Evolutionary conservation across 2,888 invertebrate species (phyloP), one percentile per base, ranked within the genome.

Genomic region (Drosophila suboccidentalis): DNA sequence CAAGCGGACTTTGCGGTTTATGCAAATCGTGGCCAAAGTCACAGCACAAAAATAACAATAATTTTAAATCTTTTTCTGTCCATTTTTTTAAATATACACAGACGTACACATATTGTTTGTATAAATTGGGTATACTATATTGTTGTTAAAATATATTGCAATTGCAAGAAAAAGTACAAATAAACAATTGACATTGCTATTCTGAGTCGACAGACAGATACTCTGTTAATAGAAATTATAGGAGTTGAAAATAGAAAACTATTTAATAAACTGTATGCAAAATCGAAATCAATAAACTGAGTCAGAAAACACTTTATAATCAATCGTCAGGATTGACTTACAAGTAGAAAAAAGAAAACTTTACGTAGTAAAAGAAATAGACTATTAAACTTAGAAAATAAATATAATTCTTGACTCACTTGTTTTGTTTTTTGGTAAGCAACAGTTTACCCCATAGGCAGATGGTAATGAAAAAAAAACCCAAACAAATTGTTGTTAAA

Each of bases 1-100:
- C 84, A 89, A 85, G 82, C 87, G 84, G 89, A 85, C 84, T 89
- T 89, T 85, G 89, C 79, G 84, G 84, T 79, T 85, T 85, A 85
- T 85, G 84, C 84, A 89, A 85, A 85, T 85, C 50, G 53, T 57
- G 63, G 54, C 67, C 73, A 75, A 71, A 81, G 63, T 66, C 64
- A 78, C 57, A 58, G 53, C 46, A 62, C 50, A 69, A 85, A 73
- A 73, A 67, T 54, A 74, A 65, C 64, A 68, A 64, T 46, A 78
- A 64, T 32, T 54, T 64, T 53, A 50, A 38, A 39, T 63, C 57
- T 46, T 43, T 10, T 63, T 43, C n/a, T 17, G 38, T 36, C 5
- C 17, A 15, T 62, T 58, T 44, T 46, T 55, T 26, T 22, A 57
- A 15, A 53, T 49, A 59, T 44, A 51, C 53, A 66, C 19, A 55